Base-by-base conservation (phyloP, 2,888 invertebrate genomes). In the Tiliacea aurago region DNA sequence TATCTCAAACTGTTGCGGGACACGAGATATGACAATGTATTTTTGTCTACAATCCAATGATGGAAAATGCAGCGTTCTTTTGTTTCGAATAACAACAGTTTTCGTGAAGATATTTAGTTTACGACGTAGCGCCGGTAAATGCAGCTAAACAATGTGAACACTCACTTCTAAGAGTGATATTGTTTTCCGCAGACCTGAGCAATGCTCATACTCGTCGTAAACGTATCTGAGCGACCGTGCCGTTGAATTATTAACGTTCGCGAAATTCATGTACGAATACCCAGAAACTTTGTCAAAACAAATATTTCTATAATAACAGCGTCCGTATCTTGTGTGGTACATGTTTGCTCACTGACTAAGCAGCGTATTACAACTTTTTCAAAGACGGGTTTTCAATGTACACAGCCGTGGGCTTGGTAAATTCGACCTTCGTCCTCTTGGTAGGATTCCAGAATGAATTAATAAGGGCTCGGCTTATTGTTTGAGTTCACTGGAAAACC, bases 401-500 rank as follows among this genome's bases (percentile, higher is more conserved):
- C 69, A 73, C n/a, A 73, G 23, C 73, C 66, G 51, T 59, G 45
- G 56, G 73, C 20, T 64, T 37, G 61, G 51, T 43, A 68, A 41
- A 64, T 62, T 53, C 20, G 65, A 45, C 73, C 81, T 79, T 73
- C 61, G 45, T 76, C 41, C 55, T 62, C 59, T 28, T 65, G 68
- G 41, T 68, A 66, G 70, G 73, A 68, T 72, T 74, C 61, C 69
- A 61, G 65, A 68, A 75, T 78, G 61, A 86, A 82, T 84, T 76
- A 84, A 71, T 76, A 81, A 75, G 64, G 78, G 55, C 20, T 67
- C 63, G 65, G 63, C 63, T 71, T 65, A 75, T 71, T 83, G 73
- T 82, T 84, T 86, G 76, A 86, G 69, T 84, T 80, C 55, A 66
- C 47, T 49, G 41, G 55, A 74, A 76, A 51, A 66, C 66, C 67